Conservation (phyloP, 2,888 invertebrate species). For the Iselma pallidipennis region DNA sequence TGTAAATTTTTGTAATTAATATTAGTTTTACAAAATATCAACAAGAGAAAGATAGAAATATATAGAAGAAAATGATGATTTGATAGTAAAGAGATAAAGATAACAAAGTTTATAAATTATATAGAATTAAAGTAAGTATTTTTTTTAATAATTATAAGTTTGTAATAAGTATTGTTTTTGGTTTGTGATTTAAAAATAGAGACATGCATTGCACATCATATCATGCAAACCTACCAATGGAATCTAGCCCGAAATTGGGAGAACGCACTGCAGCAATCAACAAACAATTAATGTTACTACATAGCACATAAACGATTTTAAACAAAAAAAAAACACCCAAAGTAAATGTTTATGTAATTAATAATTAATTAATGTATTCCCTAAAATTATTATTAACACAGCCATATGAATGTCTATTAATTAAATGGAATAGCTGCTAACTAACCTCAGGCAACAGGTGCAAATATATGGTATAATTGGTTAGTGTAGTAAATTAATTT, state of each 20-base stretch:
- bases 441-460: constrained; percentile 10
- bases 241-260: constrained; percentile 54
- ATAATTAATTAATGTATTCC: too few species aligned
- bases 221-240: constrained; percentile 55
- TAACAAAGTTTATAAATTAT: too few species aligned
- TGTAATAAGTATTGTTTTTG: constrained; percentile 19
- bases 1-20: neutral
- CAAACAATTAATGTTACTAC: constrained; percentile 32
- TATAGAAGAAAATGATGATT: neutral
- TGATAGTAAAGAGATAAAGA: too few species aligned
- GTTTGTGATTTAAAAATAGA: constrained; percentile 6
- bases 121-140: neutral
- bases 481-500: too few species aligned
- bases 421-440: constrained; percentile 1
- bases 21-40: neutral
- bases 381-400: too few species aligned
- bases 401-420: too few species aligned
- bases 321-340: too few species aligned
- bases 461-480: constrained; percentile 1
- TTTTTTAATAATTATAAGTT: neutral
- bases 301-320: constrained; percentile 18
- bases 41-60: constrained; percentile 6
- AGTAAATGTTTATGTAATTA: too few species aligned
- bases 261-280: constrained; percentile 53
- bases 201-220: constrained; percentile 45